phyloP scores from a whole-genome alignment of 1,140 invertebrate genomes.

The Stenopsyche tienmushanensis region DNA sequence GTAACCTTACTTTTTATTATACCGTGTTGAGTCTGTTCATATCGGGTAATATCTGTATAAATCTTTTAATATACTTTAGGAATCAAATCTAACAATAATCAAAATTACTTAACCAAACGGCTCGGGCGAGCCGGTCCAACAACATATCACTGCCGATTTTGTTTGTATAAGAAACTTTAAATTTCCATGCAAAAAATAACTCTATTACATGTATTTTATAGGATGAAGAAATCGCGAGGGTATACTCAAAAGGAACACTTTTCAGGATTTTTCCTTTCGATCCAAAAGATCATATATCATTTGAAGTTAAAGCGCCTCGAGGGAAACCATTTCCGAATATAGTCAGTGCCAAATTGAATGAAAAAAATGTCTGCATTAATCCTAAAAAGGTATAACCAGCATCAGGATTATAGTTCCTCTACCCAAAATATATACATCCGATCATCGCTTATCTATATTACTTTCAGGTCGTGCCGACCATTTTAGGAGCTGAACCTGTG shows the following conservation, averaged over 20 bases:
- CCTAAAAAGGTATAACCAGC: constrained; percentile 13
- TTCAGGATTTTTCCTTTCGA: constrained; percentile 19
- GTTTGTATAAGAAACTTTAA: too few relatives aligned
- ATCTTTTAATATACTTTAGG: too few relatives aligned
- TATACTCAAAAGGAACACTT: constrained; percentile 4
- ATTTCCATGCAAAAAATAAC: too few relatives aligned
- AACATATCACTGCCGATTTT: too few relatives aligned
- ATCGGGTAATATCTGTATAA: too few relatives aligned
- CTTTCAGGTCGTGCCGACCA: constrained; percentile 16
- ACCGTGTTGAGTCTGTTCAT: too few relatives aligned
- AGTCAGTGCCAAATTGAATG: constrained; percentile 19
- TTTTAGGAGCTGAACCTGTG: constrained; percentile 1
- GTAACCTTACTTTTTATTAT: too few relatives aligned
- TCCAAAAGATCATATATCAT: not conserved
- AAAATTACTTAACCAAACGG: too few relatives aligned
- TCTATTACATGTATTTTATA: too few relatives aligned
- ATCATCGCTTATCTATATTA: too few relatives aligned
- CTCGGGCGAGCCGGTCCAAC: too few relatives aligned
- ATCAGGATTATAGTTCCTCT: constrained; percentile 5
- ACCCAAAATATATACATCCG: not conserved
- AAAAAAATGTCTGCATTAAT: constrained; percentile 17
- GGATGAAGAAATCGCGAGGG: constrained; percentile 25
- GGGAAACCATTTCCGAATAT: constrained; percentile 25
- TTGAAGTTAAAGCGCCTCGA: constrained; percentile 19
- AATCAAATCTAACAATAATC: too few relatives aligned